Percentiles rank a stretch among this genome's conserved stretches.
These are phyloP conservation scores for Scaeva pyrastri DNA, from an alignment of 2,888 invertebrate genomes.

Conservation along the genomic window DNA sequence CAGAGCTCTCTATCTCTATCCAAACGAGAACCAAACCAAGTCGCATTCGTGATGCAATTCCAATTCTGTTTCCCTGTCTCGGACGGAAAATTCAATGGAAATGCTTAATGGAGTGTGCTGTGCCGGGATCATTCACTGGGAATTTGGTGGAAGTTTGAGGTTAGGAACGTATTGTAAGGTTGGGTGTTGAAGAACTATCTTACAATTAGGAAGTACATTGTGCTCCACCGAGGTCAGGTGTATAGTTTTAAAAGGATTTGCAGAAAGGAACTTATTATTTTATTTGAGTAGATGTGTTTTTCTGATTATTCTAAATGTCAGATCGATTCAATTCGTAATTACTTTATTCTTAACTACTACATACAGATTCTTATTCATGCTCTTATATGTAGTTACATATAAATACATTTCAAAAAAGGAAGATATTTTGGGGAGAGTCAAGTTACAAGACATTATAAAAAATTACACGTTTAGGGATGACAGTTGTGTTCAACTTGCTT, in stretches of 20 bases:
- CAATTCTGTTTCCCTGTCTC: background rate
- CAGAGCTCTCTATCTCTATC: background rate
- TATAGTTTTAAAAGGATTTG: background rate
- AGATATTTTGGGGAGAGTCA: no score
- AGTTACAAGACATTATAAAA: no score
- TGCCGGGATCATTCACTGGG: constrained; percentile 2
- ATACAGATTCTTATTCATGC: background rate
- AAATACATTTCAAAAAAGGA: no score
- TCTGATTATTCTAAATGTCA: background rate
- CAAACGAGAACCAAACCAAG: background rate
- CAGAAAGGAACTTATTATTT: background rate
- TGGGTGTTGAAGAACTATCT: no score
- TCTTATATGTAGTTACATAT: no score
- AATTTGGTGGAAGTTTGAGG: background rate
- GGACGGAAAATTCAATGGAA: background rate
- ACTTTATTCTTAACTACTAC: background rate
- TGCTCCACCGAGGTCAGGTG: no score
- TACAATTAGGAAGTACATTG: background rate
- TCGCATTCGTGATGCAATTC: background rate
- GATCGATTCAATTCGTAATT: background rate
- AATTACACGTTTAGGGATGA: no score
- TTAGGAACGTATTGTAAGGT: background rate
- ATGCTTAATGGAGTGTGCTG: constrained; percentile 11
- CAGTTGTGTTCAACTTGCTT: no score
- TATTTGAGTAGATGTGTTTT: background rate